Evolutionary conservation across 1,140 invertebrate genomes (phyloP).

Genomic region (Eueides isabella): DNA sequence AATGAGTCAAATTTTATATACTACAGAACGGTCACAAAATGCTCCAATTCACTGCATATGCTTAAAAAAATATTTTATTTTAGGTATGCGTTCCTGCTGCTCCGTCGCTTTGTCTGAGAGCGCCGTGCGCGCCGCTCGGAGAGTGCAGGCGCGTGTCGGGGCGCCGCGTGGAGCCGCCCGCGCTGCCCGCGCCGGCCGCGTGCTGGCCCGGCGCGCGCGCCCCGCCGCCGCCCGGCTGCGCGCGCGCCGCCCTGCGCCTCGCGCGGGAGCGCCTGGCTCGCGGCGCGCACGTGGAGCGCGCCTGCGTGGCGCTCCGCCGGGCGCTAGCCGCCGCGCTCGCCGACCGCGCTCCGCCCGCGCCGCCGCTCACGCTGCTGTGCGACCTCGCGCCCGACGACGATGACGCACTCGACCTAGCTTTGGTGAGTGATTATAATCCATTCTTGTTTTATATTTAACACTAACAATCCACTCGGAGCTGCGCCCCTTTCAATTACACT

Average conservation of each 20-base stretch:
- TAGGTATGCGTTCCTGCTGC: conserved; percentile 90
- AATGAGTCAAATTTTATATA: too few relatives aligned
- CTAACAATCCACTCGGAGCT: too few relatives aligned
- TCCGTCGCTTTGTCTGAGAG: conserved; percentile 89
- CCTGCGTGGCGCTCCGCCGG: conserved; percentile 88
- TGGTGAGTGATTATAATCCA: conserved; percentile 83
- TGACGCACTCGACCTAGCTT: conserved; percentile 90
- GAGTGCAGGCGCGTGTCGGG: conserved; percentile 91
- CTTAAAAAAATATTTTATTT: background rate
- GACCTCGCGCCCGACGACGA: conserved; percentile 91
- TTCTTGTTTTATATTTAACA: too few relatives aligned
- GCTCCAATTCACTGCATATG: too few relatives aligned
- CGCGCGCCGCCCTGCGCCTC: conserved; percentile 89
- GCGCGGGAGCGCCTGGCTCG: conserved; percentile 85
- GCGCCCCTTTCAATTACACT: too few relatives aligned
- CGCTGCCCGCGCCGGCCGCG: conserved; percentile 87
- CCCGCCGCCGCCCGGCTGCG: conserved; percentile 87
- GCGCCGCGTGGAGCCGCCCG: conserved; percentile 88
- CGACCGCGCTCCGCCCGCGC: conserved; percentile 70
- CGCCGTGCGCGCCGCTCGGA: conserved; percentile 90
- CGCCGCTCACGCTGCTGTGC: conserved; percentile 89
- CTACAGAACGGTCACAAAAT: too few relatives aligned
- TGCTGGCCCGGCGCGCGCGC: conserved; percentile 91
- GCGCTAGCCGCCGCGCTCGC: conserved; percentile 85
- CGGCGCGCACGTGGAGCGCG: conserved; percentile 90